Percentiles rank a stretch among this genome's conserved stretches.
phyloP scores from a whole-genome alignment of 2,888 invertebrate genomes.

The Melipona bicolor region DNA sequence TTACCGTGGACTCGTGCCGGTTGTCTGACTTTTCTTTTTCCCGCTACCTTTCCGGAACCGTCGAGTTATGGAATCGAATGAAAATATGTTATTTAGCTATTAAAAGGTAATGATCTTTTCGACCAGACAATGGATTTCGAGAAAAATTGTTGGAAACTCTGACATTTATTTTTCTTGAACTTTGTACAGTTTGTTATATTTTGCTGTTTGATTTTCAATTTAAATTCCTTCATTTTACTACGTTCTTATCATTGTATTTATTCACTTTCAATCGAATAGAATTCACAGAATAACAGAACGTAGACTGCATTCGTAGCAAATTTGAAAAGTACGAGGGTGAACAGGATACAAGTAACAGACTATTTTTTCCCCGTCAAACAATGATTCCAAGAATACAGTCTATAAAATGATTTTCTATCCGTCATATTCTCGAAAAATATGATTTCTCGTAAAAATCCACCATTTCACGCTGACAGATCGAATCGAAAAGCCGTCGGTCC shows the following conservation, averaged over 20 bases:
- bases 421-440: no score
- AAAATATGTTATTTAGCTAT: slow-evolving; percentile 34
- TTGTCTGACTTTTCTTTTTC: slow-evolving; percentile 53
- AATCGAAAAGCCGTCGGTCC: neutral
- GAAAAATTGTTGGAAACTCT: neutral
- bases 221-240: neutral
- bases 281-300: neutral
- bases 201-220: neutral
- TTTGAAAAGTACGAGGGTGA: no score
- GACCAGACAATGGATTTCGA: neutral
- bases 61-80: slow-evolving; percentile 41
- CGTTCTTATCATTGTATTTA: neutral
- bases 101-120: neutral
- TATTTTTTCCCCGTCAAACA: no score
- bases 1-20: slow-evolving; percentile 55
- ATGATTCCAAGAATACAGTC: no score
- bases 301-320: no score
- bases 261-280: no score
- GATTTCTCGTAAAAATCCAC: no score
- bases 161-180: neutral
- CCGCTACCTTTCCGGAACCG: slow-evolving; percentile 23
- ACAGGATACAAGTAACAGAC: no score
- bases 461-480: neutral
- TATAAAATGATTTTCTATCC: no score
- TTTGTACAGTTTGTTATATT: neutral